Evolutionary conservation across 1,140 invertebrate genomes (phyloP).

Genomic region (Eriocheir sinensis): DNA sequence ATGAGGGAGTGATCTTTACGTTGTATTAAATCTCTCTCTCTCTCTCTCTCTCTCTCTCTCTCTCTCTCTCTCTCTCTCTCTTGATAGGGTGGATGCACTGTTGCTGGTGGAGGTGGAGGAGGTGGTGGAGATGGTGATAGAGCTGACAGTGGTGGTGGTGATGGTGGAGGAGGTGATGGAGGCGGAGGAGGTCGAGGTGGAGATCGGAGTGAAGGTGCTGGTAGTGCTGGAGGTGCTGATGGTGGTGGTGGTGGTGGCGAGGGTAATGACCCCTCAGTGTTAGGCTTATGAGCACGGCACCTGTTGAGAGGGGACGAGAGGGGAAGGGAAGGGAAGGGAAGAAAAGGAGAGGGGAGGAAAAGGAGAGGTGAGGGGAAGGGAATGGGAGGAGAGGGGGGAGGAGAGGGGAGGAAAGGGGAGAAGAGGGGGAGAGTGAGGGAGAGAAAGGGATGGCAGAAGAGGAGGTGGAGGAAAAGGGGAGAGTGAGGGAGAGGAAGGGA

Average conservation of each 20-base stretch:
- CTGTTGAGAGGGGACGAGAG: constrained; percentile 13
- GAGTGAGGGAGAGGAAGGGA: background rate
- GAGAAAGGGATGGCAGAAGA: too few species aligned
- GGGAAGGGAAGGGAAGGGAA: background rate
- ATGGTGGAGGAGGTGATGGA: background rate
- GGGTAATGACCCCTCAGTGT: background rate
- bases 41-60: background rate
- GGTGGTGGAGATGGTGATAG: background rate
- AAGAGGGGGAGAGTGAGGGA: background rate
- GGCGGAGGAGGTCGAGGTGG: background rate
- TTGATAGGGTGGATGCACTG: too few species aligned
- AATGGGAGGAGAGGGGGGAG: too few species aligned
- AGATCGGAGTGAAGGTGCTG: background rate
- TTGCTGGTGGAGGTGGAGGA: background rate
- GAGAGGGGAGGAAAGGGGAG: background rate
- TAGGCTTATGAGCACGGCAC: background rate
- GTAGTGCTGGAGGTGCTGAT: background rate
- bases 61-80: background rate
- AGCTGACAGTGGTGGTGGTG: background rate
- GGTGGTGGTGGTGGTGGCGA: background rate
- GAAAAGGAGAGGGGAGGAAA: background rate
- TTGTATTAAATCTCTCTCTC: too few species aligned
- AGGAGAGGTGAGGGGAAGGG: background rate
- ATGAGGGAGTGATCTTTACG: too few species aligned
- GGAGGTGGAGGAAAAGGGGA: too few species aligned